Base-by-base conservation (phyloP, 1,140 invertebrate species). In the Papilio xuthus region DNA sequence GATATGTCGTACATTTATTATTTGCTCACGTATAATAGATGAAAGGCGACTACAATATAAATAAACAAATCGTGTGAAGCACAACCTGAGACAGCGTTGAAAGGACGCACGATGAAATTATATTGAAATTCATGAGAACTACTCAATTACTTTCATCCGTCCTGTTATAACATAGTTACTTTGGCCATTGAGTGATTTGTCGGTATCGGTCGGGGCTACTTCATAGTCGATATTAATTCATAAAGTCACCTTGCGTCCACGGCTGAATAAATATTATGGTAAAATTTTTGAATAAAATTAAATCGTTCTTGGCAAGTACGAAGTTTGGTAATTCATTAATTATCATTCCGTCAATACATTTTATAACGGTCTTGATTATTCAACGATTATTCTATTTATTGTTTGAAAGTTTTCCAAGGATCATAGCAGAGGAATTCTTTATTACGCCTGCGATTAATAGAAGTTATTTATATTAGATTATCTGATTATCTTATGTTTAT, bases 41-140 rank as follows among this genome's bases (percentile, higher is more conserved):
- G 89, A 92, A 92, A 92, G 90, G 88, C 86, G 84, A 82, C 81
- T 85, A 88, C 85, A 90, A 90, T 89, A 92, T 91, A 92, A 93
- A 93, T 92, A 93, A 93, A 93, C 89, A 93, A 89, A 90, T 87
- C 83, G 86, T 90, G 87, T 88, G 88, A 89, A 86, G 84, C 84
- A 81, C 83, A 83, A 82, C 84, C 86, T 89, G 79, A 83, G 86
- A 85, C 85, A 85, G 86, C 86, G 88, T 86, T 86, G 86, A 92
- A 89, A 89, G 88, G 85, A 85, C 84, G 83, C 82, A 60, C 82
- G 85, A 89, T 85, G 80, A 84, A 89, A 85, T 90, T 85, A 89
- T 90, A 89, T 85, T 85, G 84, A 85, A 86, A 87, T 92, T 91
- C 86, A 85, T 87, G 84, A 87, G 88, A 91, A 90, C 84, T 85